Conservation (phyloP, 2,113 vertebrate genomes). For the Sciurus niger region DNA sequence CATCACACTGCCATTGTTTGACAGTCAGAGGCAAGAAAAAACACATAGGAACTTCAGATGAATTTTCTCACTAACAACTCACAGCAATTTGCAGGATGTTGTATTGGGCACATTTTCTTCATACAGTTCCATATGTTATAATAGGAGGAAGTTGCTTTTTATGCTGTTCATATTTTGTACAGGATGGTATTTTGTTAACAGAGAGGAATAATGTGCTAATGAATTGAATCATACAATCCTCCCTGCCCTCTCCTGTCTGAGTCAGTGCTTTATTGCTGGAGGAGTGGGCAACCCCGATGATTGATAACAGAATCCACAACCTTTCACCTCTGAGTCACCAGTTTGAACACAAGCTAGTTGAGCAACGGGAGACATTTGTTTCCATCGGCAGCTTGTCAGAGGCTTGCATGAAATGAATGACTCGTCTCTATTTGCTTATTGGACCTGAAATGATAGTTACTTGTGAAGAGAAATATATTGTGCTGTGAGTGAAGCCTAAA, state of each 20-base stretch:
- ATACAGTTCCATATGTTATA: conserved; percentile 16
- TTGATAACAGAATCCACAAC: conserved; percentile 72
- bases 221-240: conserved; percentile 41
- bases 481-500: background rate
- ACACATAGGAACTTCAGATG: background rate
- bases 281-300: conserved; percentile 50
- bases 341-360: conserved; percentile 68
- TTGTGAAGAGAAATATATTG: conserved; percentile 45
- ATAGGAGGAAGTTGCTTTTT: conserved; percentile 49
- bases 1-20: conserved; percentile 63
- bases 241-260: background rate
- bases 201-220: background rate
- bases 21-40: conserved; percentile 62
- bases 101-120: conserved; percentile 43
- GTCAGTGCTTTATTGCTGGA: conserved; percentile 12
- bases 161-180: conserved; percentile 28
- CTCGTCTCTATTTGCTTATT: conserved; percentile 63
- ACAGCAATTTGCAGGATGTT: conserved; percentile 34
- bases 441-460: conserved; percentile 68
- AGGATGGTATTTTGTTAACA: conserved; percentile 38
- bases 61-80: conserved; percentile 61
- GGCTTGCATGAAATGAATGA: conserved; percentile 52
- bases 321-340: conserved; percentile 72
- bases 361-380: conserved; percentile 74
- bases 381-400: conserved; percentile 48